Base-by-base conservation (phyloP, 2,888 invertebrate genomes). In the Thecocarcelia acutangulata region DNA sequence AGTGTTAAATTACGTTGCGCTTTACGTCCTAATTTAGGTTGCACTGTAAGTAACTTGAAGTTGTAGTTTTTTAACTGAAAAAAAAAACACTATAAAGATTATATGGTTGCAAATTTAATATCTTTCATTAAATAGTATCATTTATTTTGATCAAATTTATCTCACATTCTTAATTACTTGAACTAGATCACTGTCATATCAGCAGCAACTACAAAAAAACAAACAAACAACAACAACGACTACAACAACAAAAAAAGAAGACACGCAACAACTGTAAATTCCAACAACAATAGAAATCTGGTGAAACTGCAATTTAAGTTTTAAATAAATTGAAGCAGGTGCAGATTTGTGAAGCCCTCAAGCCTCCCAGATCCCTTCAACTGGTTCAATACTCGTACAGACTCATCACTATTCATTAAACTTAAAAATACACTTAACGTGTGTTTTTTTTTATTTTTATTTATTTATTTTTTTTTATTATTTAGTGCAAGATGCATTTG, bases 181-280 rank as follows among this genome's bases (percentile, higher is more conserved):
- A 82, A 82, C 78, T 82, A 78, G 82, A 78, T 78, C 82, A 82
- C 70, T 82, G 82, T 48, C 78, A 78, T 69, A 78, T 54, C 64
- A 63, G 56, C 15, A 59, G 11, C 50, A 58, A 13, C 44, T n/a
- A 37, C 46, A 33, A 21, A n/a, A 56, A 5, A n/a, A n/a, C n/a
- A n/a, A n/a, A n/a, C n/a, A n/a, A n/a, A n/a, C n/a, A n/a, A n/a
- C n/a, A n/a, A n/a, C n/a, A n/a, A n/a, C n/a, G n/a, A n/a, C n/a
- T n/a, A n/a, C n/a, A n/a, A n/a, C n/a, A n/a, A n/a, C n/a, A n/a
- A n/a, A n/a, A n/a, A 11, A 8, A 52, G 28, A 0, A 46, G 50
- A 33, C 66, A 59, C 42, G 50, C 42, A 76, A 61, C 58, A 68
- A 59, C 59, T 50, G 58, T 75, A 66, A 75, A 52, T 44, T 33